Conservation (phyloP, 2,113 vertebrate species). For the Nibea albiflora region DNA sequence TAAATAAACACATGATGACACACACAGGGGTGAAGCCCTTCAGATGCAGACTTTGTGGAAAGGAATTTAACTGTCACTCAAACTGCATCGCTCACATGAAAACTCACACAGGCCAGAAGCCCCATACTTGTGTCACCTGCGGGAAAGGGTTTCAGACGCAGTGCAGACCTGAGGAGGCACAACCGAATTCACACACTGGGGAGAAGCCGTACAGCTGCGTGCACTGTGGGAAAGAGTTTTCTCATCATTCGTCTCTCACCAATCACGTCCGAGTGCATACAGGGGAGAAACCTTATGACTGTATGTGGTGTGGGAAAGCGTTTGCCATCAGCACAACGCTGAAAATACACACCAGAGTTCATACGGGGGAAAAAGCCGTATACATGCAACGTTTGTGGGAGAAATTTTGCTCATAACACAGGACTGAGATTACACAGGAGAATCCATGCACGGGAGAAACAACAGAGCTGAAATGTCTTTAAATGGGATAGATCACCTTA, state of each 20-base stretch:
- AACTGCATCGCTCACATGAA: constrained; percentile 1
- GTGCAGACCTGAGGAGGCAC: constrained; percentile 22
- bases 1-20: neutral
- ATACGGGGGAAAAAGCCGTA: constrained; percentile 50
- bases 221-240: neutral
- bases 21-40: constrained; percentile 8
- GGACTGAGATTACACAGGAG: constrained; percentile 19
- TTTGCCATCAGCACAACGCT: constrained; percentile 11
- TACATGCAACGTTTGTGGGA: constrained; percentile 25
- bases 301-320: constrained; percentile 28
- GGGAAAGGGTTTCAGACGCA: constrained; percentile 19
- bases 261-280: constrained; percentile 15
- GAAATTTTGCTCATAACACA: constrained; percentile 22
- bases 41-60: constrained; percentile 8
- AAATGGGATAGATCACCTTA: too few species aligned
- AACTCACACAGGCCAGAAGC: neutral
- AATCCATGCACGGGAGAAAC: constrained; percentile 13
- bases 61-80: neutral
- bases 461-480: neutral
- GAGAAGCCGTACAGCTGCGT: constrained; percentile 12
- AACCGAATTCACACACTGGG: constrained; percentile 19
- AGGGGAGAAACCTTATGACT: constrained; percentile 36
- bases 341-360: constrained; percentile 45
- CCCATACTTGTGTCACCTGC: neutral
- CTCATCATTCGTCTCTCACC: constrained; percentile 1